Evolutionary conservation across 2,888 invertebrate genomes (phyloP).

Genomic region (Phoenoteleia sp.): DNA sequence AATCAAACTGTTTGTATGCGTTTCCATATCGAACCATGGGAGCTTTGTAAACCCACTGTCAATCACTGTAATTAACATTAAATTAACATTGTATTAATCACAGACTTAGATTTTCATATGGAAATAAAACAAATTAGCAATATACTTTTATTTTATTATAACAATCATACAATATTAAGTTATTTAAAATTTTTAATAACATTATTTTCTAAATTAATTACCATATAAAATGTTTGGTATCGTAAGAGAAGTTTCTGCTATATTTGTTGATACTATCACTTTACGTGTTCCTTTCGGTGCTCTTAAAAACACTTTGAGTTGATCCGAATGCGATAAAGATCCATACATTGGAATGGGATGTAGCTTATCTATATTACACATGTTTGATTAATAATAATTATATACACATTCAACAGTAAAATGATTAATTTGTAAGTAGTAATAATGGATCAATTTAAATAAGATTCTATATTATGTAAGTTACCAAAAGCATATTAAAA

Average conservation of each 20-base stretch:
- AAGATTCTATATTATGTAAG: no score
- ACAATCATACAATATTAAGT: no score
- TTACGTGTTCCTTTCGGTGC: slow-evolving; percentile 92
- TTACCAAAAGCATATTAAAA: no score
- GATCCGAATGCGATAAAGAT: slow-evolving; percentile 93
- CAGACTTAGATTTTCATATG: no score
- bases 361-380: slow-evolving; percentile 87
- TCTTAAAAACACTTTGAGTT: slow-evolving; percentile 93
- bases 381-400: neutral
- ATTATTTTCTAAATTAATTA: slow-evolving; percentile 83
- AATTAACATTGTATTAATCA: no score
- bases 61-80: slow-evolving; percentile 91
- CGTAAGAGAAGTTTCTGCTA: slow-evolving; percentile 98
- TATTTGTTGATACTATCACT: slow-evolving; percentile 97
- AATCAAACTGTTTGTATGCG: slow-evolving; percentile 94
- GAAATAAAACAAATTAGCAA: no score
- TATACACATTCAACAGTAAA: no score
- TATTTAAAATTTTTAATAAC: neutral
- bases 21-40: slow-evolving; percentile 94
- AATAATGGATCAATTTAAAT: no score
- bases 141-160: no score
- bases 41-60: slow-evolving; percentile 99
- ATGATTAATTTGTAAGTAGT: no score
- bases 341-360: slow-evolving; percentile 97
- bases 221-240: slow-evolving; percentile 97